Evolutionary conservation across 2,797 vertebrate species (phyloP).

Genomic region (Enteromius treurensis): DNA sequence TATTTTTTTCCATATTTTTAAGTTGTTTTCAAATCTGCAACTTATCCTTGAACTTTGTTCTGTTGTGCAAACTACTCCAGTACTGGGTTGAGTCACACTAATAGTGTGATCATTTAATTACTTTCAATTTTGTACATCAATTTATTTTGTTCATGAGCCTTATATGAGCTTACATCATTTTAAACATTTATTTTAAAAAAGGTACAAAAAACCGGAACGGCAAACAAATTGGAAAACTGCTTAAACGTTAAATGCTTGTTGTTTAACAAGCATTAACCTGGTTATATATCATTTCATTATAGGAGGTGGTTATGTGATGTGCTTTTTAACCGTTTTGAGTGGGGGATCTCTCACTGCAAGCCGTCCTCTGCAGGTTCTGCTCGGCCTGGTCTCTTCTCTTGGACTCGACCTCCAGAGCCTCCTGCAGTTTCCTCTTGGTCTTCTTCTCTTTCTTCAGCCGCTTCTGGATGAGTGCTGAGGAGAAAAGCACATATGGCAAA

Average conservation of each 20-base stretch:
- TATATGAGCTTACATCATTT: neutral
- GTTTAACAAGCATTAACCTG: too few species aligned
- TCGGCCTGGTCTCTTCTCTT: slow-evolving; percentile 96
- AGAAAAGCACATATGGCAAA: neutral
- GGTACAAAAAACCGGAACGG: neutral
- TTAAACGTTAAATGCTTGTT: too few species aligned
- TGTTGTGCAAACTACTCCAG: neutral
- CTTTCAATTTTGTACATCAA: neutral
- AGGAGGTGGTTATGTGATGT: neutral
- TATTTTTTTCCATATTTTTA: neutral
- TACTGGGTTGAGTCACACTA: neutral
- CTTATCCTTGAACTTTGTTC: neutral
- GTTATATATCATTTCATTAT: too few species aligned
- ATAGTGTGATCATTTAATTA: neutral
- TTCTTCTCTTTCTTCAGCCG: slow-evolving; percentile 99
- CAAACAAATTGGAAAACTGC: neutral
- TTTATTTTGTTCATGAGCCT: neutral
- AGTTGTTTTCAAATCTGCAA: slow-evolving; percentile 3
- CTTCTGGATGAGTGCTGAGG: slow-evolving; percentile 95
- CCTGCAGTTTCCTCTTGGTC: slow-evolving; percentile 98
- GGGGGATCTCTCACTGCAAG: slow-evolving; percentile 74
- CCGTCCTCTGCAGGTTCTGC: slow-evolving; percentile 92
- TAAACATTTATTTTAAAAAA: neutral
- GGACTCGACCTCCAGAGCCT: slow-evolving; percentile 97
- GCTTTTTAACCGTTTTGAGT: slow-evolving; percentile 89